Conservation (phyloP, 2,113 vertebrate species). For the Equus przewalskii region DNA sequence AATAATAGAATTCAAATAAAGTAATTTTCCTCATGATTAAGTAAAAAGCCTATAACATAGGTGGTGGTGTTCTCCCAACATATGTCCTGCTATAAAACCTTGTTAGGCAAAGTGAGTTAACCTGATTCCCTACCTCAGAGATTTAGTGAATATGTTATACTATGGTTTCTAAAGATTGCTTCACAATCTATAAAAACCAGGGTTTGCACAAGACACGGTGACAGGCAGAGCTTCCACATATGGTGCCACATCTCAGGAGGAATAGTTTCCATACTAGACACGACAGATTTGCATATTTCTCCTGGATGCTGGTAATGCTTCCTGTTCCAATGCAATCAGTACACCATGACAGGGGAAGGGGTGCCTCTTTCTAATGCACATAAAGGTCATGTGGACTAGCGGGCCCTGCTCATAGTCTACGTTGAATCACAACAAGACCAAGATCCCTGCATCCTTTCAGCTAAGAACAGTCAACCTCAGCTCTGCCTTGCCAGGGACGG, state of each 20-base stretch:
- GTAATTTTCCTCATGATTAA: background rate
- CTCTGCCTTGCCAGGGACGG: background rate
- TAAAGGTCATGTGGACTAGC: background rate
- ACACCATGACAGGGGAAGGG: too few species aligned
- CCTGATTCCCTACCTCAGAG: background rate
- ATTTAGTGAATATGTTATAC: background rate
- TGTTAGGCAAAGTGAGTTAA: background rate
- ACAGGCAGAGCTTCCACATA: background rate
- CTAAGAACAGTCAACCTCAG: background rate
- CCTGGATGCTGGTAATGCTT: too few species aligned
- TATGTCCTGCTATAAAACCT: background rate
- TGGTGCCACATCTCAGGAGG: background rate
- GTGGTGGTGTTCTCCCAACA: background rate
- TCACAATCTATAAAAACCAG: background rate
- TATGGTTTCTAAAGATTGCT: background rate
- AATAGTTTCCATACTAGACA: background rate
- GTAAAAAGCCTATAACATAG: background rate
- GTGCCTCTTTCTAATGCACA: background rate
- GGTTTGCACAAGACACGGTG: fast-evolving
- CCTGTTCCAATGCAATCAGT: background rate
- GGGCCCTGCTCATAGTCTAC: background rate
- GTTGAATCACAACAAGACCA: background rate
- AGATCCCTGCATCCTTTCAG: background rate
- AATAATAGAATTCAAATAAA: constrained; percentile 5
- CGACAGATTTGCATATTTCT: background rate